Conservation (phyloP, 2,797 vertebrate species). For the Limnodromus scolopaceus region DNA sequence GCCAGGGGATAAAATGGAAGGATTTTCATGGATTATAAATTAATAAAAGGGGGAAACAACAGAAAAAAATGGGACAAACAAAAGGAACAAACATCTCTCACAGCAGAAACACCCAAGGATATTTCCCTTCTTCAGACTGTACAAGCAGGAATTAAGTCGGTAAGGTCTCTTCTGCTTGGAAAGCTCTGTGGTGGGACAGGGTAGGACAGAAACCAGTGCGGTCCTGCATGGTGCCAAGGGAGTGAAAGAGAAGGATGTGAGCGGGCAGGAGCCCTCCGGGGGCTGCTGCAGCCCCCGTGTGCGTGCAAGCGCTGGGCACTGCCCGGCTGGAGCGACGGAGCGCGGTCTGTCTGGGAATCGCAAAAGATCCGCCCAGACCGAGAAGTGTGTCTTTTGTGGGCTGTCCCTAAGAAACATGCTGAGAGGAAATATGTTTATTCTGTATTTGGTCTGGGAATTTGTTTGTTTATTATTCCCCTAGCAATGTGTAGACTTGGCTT, state of each 20-base stretch:
- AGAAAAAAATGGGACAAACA: not conserved
- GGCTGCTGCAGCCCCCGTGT: fast-evolving
- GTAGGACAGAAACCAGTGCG: not conserved
- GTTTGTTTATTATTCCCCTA: slow-evolving; percentile 5
- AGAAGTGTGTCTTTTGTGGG: not conserved
- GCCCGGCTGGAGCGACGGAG: not conserved
- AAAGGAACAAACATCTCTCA: not conserved
- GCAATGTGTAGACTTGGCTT: not conserved
- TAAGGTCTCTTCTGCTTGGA: not conserved
- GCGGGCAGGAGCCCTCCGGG: not conserved
- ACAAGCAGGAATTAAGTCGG: not conserved
- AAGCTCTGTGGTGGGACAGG: fast-evolving
- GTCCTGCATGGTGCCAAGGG: not conserved
- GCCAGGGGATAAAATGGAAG: not conserved
- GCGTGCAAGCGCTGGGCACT: fast-evolving
- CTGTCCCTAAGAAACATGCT: not conserved
- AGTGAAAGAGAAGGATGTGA: not conserved
- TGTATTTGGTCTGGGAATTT: not conserved
- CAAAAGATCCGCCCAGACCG: fast-evolving
- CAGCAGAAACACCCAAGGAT: not conserved
- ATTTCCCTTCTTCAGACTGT: not conserved
- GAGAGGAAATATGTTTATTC: not conserved
- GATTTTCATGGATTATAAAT: not conserved
- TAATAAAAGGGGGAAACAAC: not conserved
- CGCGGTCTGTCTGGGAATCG: fast-evolving